Base-by-base conservation (phyloP, 2,888 invertebrate species). In the Drosophila seclusa region DNA sequence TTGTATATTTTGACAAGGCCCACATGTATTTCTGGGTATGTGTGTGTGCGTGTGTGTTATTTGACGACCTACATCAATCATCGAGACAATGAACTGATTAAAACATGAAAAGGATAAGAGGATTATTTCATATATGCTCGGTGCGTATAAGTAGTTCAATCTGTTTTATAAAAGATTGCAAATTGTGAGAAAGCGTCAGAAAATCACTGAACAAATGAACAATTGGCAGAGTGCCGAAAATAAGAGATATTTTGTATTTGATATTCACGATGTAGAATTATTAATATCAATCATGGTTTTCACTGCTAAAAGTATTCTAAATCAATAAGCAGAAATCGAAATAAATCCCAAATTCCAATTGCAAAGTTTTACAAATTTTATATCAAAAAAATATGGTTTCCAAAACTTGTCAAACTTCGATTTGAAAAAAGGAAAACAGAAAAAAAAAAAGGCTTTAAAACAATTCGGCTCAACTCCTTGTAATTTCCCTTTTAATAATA, bases 81-180 rank as follows among this genome's bases (percentile, higher is more conserved):
- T 68, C 50, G 55, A 66, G 73, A 78, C 78, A 78, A 77, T 78
- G 78, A 77, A 78, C 73, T 78, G 78, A 81, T 78, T 81, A 81
- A 81, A 81, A 73, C 78, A 81, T 68, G 81, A 72, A 72, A 64
- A 62, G 57, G 59, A 65, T 81, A 81, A 81, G 82, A 65, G 81
- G 78, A 78, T 78, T 78, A 78, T 40, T 48, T 48, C 18, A 48
- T 57, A 48, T 29, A 27, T 63, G 55, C 55, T 29, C 29, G 36
- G 18, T 16, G 6, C n/a, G 24, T 49, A 36, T 21, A 18, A 55
- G 21, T 29, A 27, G n/a, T 27, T 24, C 13, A 31, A n/a, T 27
- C 31, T 29, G 40, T 42, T 38, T 24, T 10, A 34, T 16, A 54
- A 64, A 34, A 40, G 55, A 50, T 38, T 50, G n/a, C 48, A n/a